Conservation (phyloP, 2,113 vertebrate genomes). For the Nycticebus coucang region DNA sequence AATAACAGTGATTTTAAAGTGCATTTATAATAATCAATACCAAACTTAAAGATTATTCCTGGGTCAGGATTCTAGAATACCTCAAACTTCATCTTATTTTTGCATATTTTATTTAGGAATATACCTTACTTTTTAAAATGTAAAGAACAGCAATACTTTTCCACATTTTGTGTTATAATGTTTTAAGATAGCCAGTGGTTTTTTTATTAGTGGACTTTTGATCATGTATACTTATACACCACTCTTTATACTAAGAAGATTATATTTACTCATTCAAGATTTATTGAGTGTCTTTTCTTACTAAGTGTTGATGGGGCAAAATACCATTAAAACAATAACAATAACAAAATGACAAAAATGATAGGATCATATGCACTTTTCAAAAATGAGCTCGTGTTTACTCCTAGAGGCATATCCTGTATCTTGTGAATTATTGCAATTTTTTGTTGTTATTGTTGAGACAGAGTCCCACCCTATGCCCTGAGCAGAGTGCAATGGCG, state of each 20-base stretch:
- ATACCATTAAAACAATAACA: background rate
- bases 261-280: background rate
- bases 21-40: background rate
- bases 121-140: background rate
- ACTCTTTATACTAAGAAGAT: background rate
- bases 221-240: background rate
- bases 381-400: background rate
- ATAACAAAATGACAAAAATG: background rate
- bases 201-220: background rate
- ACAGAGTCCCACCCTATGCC: too few species aligned
- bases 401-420: background rate
- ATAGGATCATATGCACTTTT: background rate
- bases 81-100: background rate
- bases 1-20: constrained; percentile 26
- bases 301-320: background rate
- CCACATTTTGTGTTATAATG: background rate
- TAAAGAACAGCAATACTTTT: background rate
- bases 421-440: background rate
- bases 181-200: background rate
- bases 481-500: too few species aligned
- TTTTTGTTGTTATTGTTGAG: background rate
- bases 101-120: background rate
- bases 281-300: background rate
- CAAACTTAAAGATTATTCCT: background rate
- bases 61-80: background rate